phyloP scores from a whole-genome alignment of 2,888 invertebrate species.

The Tiliacea citrago region DNA sequence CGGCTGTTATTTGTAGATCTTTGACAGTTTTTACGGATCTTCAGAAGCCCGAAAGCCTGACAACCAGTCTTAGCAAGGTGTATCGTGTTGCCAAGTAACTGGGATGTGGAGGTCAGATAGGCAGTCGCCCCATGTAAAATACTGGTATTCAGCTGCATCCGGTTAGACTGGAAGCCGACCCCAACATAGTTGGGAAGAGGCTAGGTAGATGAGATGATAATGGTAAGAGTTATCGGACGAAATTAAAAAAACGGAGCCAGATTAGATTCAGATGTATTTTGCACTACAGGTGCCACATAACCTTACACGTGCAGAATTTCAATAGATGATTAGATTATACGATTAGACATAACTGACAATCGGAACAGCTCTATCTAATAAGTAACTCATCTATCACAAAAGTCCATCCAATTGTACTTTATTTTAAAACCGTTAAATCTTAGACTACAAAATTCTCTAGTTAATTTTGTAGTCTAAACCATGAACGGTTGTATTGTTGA shows the following conservation, averaged over 20 bases:
- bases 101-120: no score
- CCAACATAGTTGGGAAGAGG: no score
- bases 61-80: no score
- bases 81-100: no score
- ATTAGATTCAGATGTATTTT: background rate
- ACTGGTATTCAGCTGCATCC: no score
- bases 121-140: no score
- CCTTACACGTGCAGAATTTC: background rate
- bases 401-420: constrained; percentile 67
- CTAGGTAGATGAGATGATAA: no score
- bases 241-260: background rate
- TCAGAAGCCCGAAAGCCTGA: no score
- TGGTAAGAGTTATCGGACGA: background rate
- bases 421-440: constrained; percentile 52
- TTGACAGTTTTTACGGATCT: no score
- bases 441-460: no score
- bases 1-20: no score
- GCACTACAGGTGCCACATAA: background rate
- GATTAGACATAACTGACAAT: constrained; percentile 32
- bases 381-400: constrained; percentile 51
- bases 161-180: no score
- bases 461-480: constrained; percentile 2
- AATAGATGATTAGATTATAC: constrained; percentile 3
- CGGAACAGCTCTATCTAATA: constrained; percentile 19
- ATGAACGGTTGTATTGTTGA: constrained; percentile 61